These are phyloP conservation scores for Dromococcyx pavoninus DNA, from an alignment of 2,797 vertebrate genomes.

Conservation along the genomic window DNA sequence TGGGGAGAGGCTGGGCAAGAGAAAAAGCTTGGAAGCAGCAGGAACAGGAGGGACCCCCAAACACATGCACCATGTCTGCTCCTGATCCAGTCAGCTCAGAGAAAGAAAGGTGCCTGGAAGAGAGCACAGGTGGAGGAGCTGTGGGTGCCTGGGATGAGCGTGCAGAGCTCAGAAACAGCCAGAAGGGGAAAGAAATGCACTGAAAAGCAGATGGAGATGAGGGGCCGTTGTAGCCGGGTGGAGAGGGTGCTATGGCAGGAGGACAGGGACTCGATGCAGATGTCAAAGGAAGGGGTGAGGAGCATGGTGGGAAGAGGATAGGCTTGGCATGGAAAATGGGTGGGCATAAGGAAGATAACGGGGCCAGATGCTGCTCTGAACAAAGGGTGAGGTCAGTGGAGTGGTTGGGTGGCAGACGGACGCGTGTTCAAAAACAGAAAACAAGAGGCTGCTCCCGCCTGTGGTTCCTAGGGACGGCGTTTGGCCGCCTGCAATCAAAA, in stretches of 20 bases:
- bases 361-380: neutral
- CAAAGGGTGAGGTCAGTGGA: conserved; percentile 41
- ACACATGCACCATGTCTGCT: neutral
- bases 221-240: neutral
- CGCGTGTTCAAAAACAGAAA: neutral
- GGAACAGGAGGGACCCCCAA: neutral
- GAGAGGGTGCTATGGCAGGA: neutral
- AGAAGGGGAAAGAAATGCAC: neutral
- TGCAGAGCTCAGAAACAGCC: accelerated
- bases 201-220: neutral
- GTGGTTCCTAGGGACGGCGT: neutral
- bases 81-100: neutral
- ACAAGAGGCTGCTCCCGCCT: neutral
- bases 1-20: neutral
- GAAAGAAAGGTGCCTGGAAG: neutral
- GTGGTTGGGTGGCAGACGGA: neutral
- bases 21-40: neutral
- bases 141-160: neutral
- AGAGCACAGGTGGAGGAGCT: neutral
- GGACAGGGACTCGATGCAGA: neutral
- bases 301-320: conserved; percentile 9
- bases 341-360: neutral
- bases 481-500: neutral
- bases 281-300: conserved; percentile 9
- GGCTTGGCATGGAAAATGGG: conserved; percentile 45